Evolutionary conservation across 1,140 invertebrate species (phyloP).

Genomic region (Bombus sibiricus): DNA sequence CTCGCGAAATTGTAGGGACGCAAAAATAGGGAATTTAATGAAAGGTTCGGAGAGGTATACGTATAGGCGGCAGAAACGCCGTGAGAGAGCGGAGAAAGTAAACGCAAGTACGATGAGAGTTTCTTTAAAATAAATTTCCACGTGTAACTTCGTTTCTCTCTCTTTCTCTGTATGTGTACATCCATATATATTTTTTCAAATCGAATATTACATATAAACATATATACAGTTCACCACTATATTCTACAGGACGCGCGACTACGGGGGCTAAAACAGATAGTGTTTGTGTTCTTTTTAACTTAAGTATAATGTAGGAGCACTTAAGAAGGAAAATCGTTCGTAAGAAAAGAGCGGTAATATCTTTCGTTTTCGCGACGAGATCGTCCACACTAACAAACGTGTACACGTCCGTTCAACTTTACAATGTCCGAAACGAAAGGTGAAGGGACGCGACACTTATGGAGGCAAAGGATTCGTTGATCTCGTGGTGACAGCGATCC

Average conservation of each 20-base stretch:
- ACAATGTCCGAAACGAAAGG: neutral
- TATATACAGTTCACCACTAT: slow-evolving; percentile 80
- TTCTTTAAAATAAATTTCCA: slow-evolving; percentile 65
- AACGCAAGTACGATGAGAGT: slow-evolving; percentile 32
- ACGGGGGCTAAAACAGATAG: slow-evolving; percentile 60
- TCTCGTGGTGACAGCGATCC: neutral
- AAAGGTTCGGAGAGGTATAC: slow-evolving; percentile 5
- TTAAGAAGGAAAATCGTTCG: slow-evolving; percentile 41
- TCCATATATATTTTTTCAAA: slow-evolving; percentile 55
- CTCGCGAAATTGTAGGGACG: neutral
- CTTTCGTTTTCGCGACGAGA: slow-evolving; percentile 6
- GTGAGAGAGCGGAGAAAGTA: slow-evolving; percentile 51
- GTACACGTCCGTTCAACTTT: neutral
- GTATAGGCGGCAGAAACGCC: neutral
- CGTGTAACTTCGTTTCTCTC: slow-evolving; percentile 55
- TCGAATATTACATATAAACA: slow-evolving; percentile 80
- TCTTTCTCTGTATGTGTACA: neutral
- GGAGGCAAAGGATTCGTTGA: neutral
- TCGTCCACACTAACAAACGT: neutral
- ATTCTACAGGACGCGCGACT: slow-evolving; percentile 73
- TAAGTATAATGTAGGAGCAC: slow-evolving; percentile 37
- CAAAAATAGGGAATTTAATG: slow-evolving; percentile 38
- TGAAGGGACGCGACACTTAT: neutral
- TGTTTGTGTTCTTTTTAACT: slow-evolving; percentile 8
- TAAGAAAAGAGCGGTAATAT: neutral